Evolutionary conservation across 2,888 invertebrate species (phyloP), one percentile per base, ranked within the genome.

Genomic region (Linnaemya vulpina): DNA sequence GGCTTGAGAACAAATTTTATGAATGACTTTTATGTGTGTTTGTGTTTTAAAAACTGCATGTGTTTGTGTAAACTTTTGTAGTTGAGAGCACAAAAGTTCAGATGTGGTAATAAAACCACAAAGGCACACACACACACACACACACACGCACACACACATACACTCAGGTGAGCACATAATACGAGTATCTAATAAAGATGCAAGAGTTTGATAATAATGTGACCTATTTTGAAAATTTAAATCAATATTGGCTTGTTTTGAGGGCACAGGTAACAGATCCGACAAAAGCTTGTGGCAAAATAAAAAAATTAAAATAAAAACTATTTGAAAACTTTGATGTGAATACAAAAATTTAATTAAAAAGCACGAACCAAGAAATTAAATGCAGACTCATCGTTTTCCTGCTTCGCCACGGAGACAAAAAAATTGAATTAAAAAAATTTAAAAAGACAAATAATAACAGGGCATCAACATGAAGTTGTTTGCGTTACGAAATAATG

Each of bases 211-310:
- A 82, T 71, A 71, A 76, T 76, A 76, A 76, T 82, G 38, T 82
- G 82, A 71, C 82, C 82, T 71, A 82, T 82, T 76, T 82, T 9
- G 17, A 76, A 82, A 82, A 63, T 82, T 82, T 71, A 76, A 82
- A 82, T 82, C 82, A 76, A 82, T 82, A 82, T 49, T 82, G 75
- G 75, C 70, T 71, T 13, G 38, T 74, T 58, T 73, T 49, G 46
- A 76, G 76, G 46, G 22, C 63, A 76, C 63, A 82, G 82, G 70
- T 71, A 65, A 62, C 70, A 70, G 63, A 40, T 40, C 40, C 49
- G 65, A 46, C 46, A 73, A 38, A 65, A 65, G 13, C 73, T 55
- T 65, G 10, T 25, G 53, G 65, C 38, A 46, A 55, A 73, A n/a
- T n/a, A 46, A 62, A 40, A 60, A 71, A 62, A 55, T 30, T 43